phyloP scores from a whole-genome alignment of 2,797 vertebrate species.

The Podarcis siculus region DNA sequence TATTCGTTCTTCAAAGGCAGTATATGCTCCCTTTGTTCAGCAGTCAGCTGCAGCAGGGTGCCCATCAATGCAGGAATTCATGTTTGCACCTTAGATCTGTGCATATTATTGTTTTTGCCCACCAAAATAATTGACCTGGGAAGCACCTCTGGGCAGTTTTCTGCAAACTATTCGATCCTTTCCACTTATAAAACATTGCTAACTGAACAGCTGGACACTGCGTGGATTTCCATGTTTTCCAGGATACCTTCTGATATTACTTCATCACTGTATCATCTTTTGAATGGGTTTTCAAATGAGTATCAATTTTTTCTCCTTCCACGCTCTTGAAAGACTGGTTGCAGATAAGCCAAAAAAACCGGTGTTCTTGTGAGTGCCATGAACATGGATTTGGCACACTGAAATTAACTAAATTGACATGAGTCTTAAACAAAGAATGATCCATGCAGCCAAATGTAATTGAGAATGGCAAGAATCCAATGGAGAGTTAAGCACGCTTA shows the following conservation, averaged over 20 bases:
- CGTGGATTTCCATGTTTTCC: neutral
- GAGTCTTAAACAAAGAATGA: neutral
- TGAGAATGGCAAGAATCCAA: neutral
- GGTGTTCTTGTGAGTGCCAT: neutral
- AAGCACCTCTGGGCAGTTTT: neutral
- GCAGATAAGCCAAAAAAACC: too few species aligned
- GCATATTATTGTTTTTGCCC: neutral
- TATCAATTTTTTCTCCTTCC: neutral
- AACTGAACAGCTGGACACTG: neutral
- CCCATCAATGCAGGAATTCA: neutral
- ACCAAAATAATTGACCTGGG: neutral
- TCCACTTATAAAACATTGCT: neutral
- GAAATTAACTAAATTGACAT: neutral
- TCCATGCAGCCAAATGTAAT: neutral
- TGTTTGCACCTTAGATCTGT: neutral
- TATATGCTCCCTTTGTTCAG: rapidly evolving
- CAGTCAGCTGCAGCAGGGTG: rapidly evolving
- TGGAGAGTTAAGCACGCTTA: neutral
- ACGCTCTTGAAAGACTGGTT: neutral
- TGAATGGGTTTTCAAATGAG: neutral
- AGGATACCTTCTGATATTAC: neutral
- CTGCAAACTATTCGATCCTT: neutral
- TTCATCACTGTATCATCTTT: neutral
- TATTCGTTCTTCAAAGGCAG: neutral
- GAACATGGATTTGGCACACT: neutral